Evolutionary conservation across 1,140 invertebrate species (phyloP).

Genomic region (Panagrolaimus sp.): DNA sequence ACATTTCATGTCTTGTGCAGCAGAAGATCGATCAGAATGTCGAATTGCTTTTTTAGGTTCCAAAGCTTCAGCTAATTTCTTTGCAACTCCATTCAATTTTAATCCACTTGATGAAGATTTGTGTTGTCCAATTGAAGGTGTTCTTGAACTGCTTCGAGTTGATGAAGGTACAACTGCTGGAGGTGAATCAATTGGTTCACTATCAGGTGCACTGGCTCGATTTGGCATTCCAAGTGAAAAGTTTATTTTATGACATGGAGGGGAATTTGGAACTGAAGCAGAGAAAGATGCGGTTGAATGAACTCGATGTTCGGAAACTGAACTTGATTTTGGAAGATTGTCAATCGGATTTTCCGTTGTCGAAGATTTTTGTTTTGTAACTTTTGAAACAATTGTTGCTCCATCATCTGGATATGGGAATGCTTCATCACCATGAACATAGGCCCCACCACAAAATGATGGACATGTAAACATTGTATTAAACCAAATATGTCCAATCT

Average conservation of each 20-base stretch:
- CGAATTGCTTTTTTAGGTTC: background rate
- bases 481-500: slow-evolving; percentile 57
- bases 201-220: background rate
- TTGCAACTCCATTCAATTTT: background rate
- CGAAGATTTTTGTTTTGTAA: slow-evolving; percentile 20
- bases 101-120: slow-evolving; percentile 5
- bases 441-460: slow-evolving; percentile 43
- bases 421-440: slow-evolving; percentile 49
- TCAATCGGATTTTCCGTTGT: slow-evolving; percentile 4
- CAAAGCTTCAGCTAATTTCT: slow-evolving; percentile 17
- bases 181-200: background rate
- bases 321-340: background rate
- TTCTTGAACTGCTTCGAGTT: background rate
- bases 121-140: background rate
- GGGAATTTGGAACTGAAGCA: background rate
- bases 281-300: background rate
- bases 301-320: background rate
- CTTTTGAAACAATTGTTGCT: slow-evolving; percentile 19
- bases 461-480: slow-evolving; percentile 58
- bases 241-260: background rate
- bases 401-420: slow-evolving; percentile 40
- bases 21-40: slow-evolving; percentile 5
- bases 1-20: slow-evolving; percentile 16
- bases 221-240: slow-evolving; percentile 8
- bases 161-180: background rate